Percentiles rank a stretch among this genome's conserved stretches.
Conservation (phyloP, 2,113 vertebrate species). For the Urocolius indicus region DNA sequence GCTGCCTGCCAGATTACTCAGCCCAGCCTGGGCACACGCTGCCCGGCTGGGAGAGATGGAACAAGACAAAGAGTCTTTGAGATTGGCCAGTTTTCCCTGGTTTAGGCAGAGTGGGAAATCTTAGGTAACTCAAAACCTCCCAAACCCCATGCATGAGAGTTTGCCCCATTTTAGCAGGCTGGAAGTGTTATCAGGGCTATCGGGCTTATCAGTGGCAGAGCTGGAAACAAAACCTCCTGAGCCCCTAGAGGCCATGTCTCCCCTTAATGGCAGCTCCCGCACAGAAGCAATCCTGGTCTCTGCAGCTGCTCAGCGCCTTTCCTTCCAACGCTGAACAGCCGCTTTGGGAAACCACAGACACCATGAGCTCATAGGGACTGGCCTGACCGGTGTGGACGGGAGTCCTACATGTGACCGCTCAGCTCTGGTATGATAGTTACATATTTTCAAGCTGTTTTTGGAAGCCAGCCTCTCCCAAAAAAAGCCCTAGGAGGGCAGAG, state of each 20-base stretch:
- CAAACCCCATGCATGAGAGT: accelerated
- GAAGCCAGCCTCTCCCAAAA: slow-evolving; percentile 9
- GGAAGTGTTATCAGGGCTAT: not conserved
- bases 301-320: not conserved
- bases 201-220: accelerated
- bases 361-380: not conserved
- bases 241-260: accelerated
- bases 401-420: not conserved
- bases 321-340: not conserved
- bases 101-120: not conserved
- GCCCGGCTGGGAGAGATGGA: not conserved
- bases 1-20: not conserved
- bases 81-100: not conserved
- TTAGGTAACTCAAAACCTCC: not conserved
- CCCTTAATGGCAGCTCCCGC: not conserved
- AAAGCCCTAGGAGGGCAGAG: not conserved
- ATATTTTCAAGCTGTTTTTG: slow-evolving; percentile 1
- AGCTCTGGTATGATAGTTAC: not conserved
- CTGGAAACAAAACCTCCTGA: not conserved
- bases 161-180: not conserved
- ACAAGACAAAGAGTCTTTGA: not conserved
- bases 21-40: not conserved
- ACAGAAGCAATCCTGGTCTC: not conserved
- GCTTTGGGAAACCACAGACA: not conserved
- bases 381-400: accelerated